Evolutionary conservation across 2,113 vertebrate species (phyloP), one percentile per base, ranked within the genome.

Genomic region (Muntiacus reevesi): DNA sequence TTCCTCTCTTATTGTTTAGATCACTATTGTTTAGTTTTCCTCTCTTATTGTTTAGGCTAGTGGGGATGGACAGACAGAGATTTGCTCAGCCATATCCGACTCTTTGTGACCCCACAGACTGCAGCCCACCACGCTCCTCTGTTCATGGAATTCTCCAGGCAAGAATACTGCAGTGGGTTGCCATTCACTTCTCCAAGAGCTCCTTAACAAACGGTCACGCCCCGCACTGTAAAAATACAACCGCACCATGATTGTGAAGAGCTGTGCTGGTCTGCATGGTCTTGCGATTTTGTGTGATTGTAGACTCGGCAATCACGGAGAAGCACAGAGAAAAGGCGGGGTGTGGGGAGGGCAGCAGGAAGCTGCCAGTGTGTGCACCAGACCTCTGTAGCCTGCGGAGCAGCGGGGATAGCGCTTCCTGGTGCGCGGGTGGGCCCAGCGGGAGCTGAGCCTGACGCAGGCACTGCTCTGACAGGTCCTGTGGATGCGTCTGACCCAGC

Each of bases 41-140:
- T 40, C 15, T 47, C 76, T 79, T 17, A 50, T 50, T 81, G 47
- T 50, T 52, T 33, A 67, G n/a, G 12, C 67, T 64, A 12, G 13
- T 7, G 28, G 8, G 21, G 21, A 90, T 43, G 27, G n/a, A 5
- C 67, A 71, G 67, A 11, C n/a, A 71, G 67, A 71, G 64, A 40
- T 71, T 40, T 6, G n/a, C n/a, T 71, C n/a, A 40, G n/a, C 67
- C 19, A 3, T 12, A 71, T 40, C n/a, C 2, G 2, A 71, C n/a
- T 67, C 33, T 71, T 36, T 0, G 19, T 71, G 64, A 71, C n/a
- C 64, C n/a, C 64, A 23, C 19, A 23, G 64, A 71, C n/a, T 71
- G 5, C 36, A 71, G 9, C n/a, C 67, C 5, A 0, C 19, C n/a
- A 40, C 19, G 9, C n/a, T 40, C n/a, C 67, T 23, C n/a, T 40